Base-by-base conservation (phyloP, 2,888 invertebrate species). In the Ypsolopha scabrella region DNA sequence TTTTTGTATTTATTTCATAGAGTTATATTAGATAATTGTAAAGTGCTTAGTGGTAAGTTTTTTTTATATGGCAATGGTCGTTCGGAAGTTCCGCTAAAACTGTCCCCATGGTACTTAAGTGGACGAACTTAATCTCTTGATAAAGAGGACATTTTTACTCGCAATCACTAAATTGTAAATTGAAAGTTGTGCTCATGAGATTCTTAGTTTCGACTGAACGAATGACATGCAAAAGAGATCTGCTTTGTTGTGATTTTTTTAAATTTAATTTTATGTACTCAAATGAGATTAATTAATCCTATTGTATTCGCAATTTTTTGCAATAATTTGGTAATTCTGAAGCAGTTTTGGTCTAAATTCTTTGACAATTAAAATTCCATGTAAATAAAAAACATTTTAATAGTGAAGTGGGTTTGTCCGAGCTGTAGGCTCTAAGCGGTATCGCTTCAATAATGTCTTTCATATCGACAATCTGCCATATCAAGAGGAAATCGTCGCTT, bases 391-490 rank as follows among this genome's bases (percentile, higher is more conserved):
- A 50, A 50, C 33, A 60, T 70, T 69, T 61, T 69, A 63, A 75
- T 80, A 80, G 80, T 75, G 77, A 79, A 80, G 80, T 75, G 77
- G 80, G 80, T 82, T 81, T 81, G 65, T 72, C 77, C 75, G 68
- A 64, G 68, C 71, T 70, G 67, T 76, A 70, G 67, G 62, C 63
- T 69, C 60, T 73, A 72, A 73, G 72, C 68, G 70, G 64, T 68
- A 75, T 72, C 73, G 75, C 75, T 79, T 80, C 65, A 69, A 68
- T 71, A 72, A 67, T 46, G 71, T 78, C 60, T 82, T 88, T 88
- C 89, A 89, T 89, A 89, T 89, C 89, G 88, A 89, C 89, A 89
- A 88, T 89, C 88, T 89, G 90, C 89, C 90, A 90, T 90, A 90
- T 90, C 90, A 86, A 80, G 73, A 80, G 72, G 77, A 83, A 86